Base-by-base conservation (phyloP, 2,797 vertebrate species). In the Sebastiscus albofasciatus region DNA sequence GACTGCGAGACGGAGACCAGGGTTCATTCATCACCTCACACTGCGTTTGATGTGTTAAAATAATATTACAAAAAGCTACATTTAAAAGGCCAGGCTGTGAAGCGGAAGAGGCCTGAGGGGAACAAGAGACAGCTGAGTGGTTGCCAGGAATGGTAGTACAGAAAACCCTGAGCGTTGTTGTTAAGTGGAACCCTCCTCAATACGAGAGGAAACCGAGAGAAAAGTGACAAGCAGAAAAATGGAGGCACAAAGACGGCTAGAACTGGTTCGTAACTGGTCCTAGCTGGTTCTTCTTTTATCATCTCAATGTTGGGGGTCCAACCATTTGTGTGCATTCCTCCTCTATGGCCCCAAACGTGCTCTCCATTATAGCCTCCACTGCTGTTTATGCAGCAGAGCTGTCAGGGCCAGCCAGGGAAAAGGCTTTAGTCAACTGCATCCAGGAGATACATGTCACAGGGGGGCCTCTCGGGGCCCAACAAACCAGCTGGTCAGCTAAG, bases 211-310 rank as follows among this genome's bases (percentile, higher is more conserved):
- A 91, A 86, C 79, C 75, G 20, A 89, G 80, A 87, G 77, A 87
- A 92, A 91, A 94, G 87, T 90, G 89, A 91, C 91, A 87, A 91
- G 91, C 89, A 91, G 85, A 92, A 88, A 92, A 92, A 92, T 87
- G 82, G 79, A 80, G 80, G 74, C 79, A 93, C 91, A 95, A 94
- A 94, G 93, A 92, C 75, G 39, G 49, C 83, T 82, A 83, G 87
- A 95, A 94, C 94, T 91, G 94, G 95, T 95, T 95, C 42, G 79
- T 87, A 93, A 91, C 96, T 96, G 94, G 96, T 96, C 91, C 83
- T 90, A 92, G 90, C 96, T 95, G 94, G 96, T 95, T 96, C 92
- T 86, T 82, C 92, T 84, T 81, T 92, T 92, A 94, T 93, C 88
- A 93, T 90, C 88, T 83, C 79, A 79, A 66, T 88, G 84, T 88